phyloP scores from a whole-genome alignment of 2,888 invertebrate species.

The Acronicta alni region DNA sequence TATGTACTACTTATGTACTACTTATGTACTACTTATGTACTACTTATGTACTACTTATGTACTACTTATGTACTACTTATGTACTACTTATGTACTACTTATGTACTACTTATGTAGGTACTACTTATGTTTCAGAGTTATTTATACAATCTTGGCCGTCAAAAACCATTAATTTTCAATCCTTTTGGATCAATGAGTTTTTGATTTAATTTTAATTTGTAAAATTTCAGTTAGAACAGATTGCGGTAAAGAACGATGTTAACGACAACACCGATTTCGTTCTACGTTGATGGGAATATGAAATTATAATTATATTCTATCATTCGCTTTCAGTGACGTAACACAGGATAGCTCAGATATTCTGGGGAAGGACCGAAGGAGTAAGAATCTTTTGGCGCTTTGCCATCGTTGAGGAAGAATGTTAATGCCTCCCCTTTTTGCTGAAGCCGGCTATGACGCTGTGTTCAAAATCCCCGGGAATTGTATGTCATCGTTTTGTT shows the following conservation, averaged over 20 bases:
- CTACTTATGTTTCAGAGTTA: too few species aligned
- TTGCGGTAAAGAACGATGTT: not conserved
- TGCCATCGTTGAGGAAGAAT: constrained; percentile 42
- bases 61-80: too few species aligned
- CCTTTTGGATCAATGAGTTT: not conserved
- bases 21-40: too few species aligned
- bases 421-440: constrained; percentile 18
- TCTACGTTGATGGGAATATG: not conserved
- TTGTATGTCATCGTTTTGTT: constrained; percentile 9
- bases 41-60: too few species aligned
- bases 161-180: not conserved
- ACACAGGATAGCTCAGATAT: constrained; percentile 16
- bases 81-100: too few species aligned
- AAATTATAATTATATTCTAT: constrained; percentile 9
- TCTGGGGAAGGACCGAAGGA: constrained; percentile 12
- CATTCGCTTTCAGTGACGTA: not conserved
- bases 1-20: too few species aligned
- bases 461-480: constrained; percentile 15
- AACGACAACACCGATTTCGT: not conserved
- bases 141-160: too few species aligned
- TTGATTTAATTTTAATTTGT: not conserved
- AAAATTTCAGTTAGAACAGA: not conserved
- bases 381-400: constrained; percentile 35
- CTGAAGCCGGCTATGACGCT: constrained; percentile 4
- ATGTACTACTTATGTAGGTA: too few species aligned